Evolutionary conservation across 1,140 invertebrate genomes (phyloP).

Genomic region (Drosophila parabipectinata): DNA sequence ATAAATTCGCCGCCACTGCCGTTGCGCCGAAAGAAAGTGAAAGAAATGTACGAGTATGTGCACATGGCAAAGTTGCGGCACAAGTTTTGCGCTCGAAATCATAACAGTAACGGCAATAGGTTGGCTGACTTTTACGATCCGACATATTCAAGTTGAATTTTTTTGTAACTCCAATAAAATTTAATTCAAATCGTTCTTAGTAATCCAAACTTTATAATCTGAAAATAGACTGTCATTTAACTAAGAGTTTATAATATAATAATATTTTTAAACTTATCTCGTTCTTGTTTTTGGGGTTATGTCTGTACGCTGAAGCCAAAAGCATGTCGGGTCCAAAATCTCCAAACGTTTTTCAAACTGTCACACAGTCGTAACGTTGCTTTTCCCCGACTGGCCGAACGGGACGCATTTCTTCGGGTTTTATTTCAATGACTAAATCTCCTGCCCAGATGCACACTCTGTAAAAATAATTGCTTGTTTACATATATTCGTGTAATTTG

Average conservation of each 20-base stretch:
- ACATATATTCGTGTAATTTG: slow-evolving; percentile 60
- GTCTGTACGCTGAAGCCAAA: too few species aligned
- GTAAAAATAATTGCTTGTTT: slow-evolving; percentile 43
- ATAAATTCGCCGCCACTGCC: slow-evolving; percentile 31
- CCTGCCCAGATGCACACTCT: slow-evolving; percentile 29
- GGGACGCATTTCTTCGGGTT: slow-evolving; percentile 42
- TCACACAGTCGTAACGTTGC: slow-evolving; percentile 33
- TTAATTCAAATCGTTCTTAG: not conserved
- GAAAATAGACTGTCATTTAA: too few species aligned
- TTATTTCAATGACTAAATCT: slow-evolving; percentile 44
- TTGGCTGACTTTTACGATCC: slow-evolving; percentile 46
- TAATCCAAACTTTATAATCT: not conserved
- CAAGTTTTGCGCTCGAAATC: slow-evolving; percentile 58
- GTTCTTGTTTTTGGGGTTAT: too few species aligned
- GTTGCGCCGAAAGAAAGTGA: slow-evolving; percentile 36
- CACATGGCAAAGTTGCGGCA: slow-evolving; percentile 50
- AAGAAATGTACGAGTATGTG: slow-evolving; percentile 51
- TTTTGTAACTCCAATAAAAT: slow-evolving; percentile 1
- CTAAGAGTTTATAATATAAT: too few species aligned
- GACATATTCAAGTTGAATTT: slow-evolving; percentile 9
- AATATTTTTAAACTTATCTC: too few species aligned
- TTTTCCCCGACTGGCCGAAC: slow-evolving; percentile 30
- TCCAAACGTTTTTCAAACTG: slow-evolving; percentile 29
- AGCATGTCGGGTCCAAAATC: not conserved
- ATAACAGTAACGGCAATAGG: slow-evolving; percentile 60